phyloP scores from a whole-genome alignment of 2,888 invertebrate genomes.

The Rhyacophila evoluta region DNA sequence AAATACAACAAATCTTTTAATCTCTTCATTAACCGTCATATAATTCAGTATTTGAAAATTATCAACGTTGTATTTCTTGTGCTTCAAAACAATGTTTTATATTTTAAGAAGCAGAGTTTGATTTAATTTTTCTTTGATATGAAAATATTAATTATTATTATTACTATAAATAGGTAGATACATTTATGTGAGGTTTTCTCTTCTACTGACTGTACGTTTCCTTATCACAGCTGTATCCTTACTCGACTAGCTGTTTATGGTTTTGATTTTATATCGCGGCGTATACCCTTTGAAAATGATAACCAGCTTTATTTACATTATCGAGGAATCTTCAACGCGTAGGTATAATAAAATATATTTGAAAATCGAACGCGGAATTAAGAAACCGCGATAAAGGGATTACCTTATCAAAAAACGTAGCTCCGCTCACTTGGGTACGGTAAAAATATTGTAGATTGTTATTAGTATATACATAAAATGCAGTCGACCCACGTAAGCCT shows the following conservation, averaged over 20 bases:
- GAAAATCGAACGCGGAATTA: slow-evolving; percentile 69
- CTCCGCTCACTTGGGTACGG: background rate
- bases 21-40: no score
- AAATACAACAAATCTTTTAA: no score
- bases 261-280: slow-evolving; percentile 54
- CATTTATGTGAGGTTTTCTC: background rate
- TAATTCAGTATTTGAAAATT: no score
- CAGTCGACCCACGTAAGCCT: no score
- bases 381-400: slow-evolving; percentile 62
- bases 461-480: background rate
- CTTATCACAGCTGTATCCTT: slow-evolving; percentile 39
- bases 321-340: slow-evolving; percentile 58
- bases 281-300: slow-evolving; percentile 45
- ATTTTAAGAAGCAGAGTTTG: no score
- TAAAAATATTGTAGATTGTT: background rate
- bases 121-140: no score
- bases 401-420: slow-evolving; percentile 50
- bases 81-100: no score
- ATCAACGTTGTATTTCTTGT: no score
- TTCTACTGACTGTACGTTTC: background rate
- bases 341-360: slow-evolving; percentile 59
- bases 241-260: slow-evolving; percentile 48
- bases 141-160: no score
- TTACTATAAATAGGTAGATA: no score
- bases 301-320: slow-evolving; percentile 47